Evolutionary conservation across 2,113 vertebrate genomes (phyloP), one percentile per base, ranked within the genome.

Genomic region (Connochaetes taurinus): DNA sequence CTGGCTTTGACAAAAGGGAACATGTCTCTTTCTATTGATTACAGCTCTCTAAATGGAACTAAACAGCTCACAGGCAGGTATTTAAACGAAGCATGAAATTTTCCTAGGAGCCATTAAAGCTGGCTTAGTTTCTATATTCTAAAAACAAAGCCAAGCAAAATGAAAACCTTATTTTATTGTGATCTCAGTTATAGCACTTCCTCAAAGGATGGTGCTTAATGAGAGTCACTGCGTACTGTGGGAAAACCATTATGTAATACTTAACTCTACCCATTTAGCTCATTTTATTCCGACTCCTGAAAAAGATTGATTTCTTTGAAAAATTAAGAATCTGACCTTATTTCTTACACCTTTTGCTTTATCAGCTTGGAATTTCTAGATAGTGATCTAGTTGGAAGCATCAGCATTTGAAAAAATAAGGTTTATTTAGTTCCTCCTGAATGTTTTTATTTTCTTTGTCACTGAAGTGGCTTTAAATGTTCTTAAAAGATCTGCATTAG

Each of bases 31-130:
- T 94, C 33, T 95, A 57, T 57, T 82, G 94, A 95, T 92, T 94
- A 60, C 47, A 90, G 29, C 53, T 60, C 84, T 97, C 92, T 12
- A 83, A 96, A 78, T 67, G 74, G 40, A 84, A 45, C 55, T 93
- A 81, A 86, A 87, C 58, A 93, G 29, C 25, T 97, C 45, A 64
- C 47, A 91, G 76, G 36, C 64, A 96, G 53, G 31, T 92, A 94
- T 82, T 95, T 92, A 97, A 96, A 94, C n/a, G 60, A 96, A 97
- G 36, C 31, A 25, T 86, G 53, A 83, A 93, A 80, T 21, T 43
- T 96, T 60, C 81, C 94, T 97, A 58, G 45, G 84, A 96, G 60
- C 85, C 43, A 95, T 90, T 78, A 87, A 96, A 53, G 33, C 43
- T 84, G 25, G 8, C 14, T 96, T 92, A 84, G 64, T 87, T 96